Conservation (phyloP, 2,888 invertebrate genomes). For the Phengaris alcon region DNA sequence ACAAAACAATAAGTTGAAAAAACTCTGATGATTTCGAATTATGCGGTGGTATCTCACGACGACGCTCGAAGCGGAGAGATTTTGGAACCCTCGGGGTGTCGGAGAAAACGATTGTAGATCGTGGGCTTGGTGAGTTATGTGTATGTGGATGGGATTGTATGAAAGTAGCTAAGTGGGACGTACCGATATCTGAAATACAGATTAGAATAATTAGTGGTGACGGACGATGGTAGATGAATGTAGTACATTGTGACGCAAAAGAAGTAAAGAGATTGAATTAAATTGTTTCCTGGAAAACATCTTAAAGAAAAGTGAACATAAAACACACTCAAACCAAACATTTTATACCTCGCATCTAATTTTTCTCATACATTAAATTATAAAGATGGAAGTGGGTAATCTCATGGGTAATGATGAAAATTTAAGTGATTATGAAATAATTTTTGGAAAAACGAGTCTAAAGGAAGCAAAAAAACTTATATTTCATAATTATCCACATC, state of each 20-base stretch:
- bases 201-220: no score
- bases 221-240: no score
- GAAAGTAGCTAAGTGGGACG: not conserved
- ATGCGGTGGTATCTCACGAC: not conserved
- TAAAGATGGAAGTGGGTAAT: not conserved
- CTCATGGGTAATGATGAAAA: constrained; percentile 18
- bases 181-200: not conserved
- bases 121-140: constrained; percentile 1
- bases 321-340: not conserved
- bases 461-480: constrained; percentile 56
- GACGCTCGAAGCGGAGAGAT: constrained; percentile 12
- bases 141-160: constrained; percentile 1
- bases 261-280: no score
- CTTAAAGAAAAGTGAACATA: not conserved
- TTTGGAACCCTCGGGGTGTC: constrained; percentile 7
- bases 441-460: constrained; percentile 55
- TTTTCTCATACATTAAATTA: not conserved
- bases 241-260: no score
- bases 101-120: constrained; percentile 4
- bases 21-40: not conserved
- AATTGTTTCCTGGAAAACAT: no score
- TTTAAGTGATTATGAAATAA: constrained; percentile 54
- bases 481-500: constrained; percentile 42
- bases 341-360: not conserved
- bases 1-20: not conserved